phyloP scores from a whole-genome alignment of 1,140 invertebrate genomes.

The Drosophila parvula region DNA sequence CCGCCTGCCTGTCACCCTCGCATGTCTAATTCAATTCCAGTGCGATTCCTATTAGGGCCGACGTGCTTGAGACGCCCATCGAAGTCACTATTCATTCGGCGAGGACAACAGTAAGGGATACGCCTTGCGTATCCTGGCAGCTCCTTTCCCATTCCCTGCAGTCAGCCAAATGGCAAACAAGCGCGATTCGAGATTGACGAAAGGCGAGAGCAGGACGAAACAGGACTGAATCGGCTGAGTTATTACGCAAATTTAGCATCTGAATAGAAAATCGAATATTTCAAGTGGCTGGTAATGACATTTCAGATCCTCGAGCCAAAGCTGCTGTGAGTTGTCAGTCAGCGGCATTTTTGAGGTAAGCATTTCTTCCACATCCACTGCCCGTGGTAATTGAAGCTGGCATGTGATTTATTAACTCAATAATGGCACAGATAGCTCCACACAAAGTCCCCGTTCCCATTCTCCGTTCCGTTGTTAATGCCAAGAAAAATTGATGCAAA shows the following conservation, averaged over 20 bases:
- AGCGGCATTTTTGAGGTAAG: constrained; percentile 63
- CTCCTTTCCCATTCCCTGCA: constrained; percentile 15
- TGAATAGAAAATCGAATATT: constrained; percentile 77
- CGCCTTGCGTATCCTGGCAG: constrained; percentile 10
- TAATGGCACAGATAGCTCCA: constrained; percentile 56
- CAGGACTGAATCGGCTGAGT: constrained; percentile 39
- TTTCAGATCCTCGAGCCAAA: constrained; percentile 44
- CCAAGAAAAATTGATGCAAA: constrained; percentile 73
- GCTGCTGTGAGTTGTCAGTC: constrained; percentile 33
- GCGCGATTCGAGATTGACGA: constrained; percentile 38
- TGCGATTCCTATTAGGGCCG: constrained; percentile 32
- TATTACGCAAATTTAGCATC: constrained; percentile 74
- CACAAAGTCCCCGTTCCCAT: background rate
- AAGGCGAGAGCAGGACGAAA: constrained; percentile 14
- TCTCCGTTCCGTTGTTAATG: constrained; percentile 47
- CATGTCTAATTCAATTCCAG: constrained; percentile 47
- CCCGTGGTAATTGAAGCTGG: constrained; percentile 67
- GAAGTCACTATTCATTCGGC: constrained; percentile 35
- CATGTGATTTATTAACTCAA: constrained; percentile 77
- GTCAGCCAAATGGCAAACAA: constrained; percentile 62
- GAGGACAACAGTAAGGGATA: constrained; percentile 23
- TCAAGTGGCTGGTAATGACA: constrained; percentile 75
- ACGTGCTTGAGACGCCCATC: constrained; percentile 41
- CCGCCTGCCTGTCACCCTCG: constrained; percentile 17
- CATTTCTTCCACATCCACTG: constrained; percentile 12